Evolutionary conservation across 2,113 vertebrate genomes (phyloP), one percentile per base, ranked within the genome.

Genomic region (Puntigrus tetrazona): DNA sequence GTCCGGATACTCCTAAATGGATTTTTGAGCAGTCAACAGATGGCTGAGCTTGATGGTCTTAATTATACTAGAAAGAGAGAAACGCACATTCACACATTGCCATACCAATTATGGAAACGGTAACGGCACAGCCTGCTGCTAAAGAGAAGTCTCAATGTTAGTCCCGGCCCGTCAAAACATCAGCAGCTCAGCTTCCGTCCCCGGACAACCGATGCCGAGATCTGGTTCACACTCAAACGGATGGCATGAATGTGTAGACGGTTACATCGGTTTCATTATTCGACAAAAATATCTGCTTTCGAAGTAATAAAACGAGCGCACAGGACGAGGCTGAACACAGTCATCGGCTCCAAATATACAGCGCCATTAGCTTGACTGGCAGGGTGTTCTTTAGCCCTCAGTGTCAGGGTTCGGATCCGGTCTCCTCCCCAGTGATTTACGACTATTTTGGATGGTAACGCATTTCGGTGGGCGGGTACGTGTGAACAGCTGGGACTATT

Each of bases 351-450:
- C 22, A 61, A 63, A 79, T 63, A 79, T 22, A 79, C 34, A 11
- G 55, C 13, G 0, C 77, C 55, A 79, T 79, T 61, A 61, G 55
- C 77, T 43, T 43, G 36, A 79, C 36, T 63, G 77, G 25, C 77
- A 79, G 55, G 77, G 7, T 29, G 77, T 20, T 29, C 59, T 81
- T 81, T 50, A n/a, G 18, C 78, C 36, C 50, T 29, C 41, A 27
- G 18, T 67, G 59, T 81, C 61, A 67, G 78, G 61, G 59, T 67
- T 67, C 6, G 43, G 41, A 81, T 81, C 77, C 77, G 77, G 55
- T 63, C 77, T 79, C 78, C 78, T 81, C 41, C 78, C 78, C 78
- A 41, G 25, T 81, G 78, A 67, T 81, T 81, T 9, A 81, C 16
- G n/a, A 67, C 78, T 81, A 81, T 81, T 81, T 34, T 81, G 25